Conservation (phyloP, 2,888 invertebrate species). For the Bimastos eiseni region DNA sequence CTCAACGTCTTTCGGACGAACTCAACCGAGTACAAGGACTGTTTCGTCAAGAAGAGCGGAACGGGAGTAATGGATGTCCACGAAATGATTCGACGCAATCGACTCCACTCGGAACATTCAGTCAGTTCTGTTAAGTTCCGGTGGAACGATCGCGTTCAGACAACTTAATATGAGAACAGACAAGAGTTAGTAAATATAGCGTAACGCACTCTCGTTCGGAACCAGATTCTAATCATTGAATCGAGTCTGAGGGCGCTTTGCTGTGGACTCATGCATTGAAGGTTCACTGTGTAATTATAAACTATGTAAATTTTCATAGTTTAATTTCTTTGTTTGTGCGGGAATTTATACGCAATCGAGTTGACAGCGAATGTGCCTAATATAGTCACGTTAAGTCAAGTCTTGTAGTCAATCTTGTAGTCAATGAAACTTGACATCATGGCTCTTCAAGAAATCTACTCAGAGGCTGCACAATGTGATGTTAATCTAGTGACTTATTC, state of each 20-base stretch:
- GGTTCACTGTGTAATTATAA: not conserved
- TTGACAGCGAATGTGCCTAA: no score
- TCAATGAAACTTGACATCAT: no score
- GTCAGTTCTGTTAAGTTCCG: not conserved
- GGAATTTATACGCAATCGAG: no score
- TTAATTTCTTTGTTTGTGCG: not conserved
- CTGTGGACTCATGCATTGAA: not conserved
- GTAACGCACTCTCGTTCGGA: not conserved
- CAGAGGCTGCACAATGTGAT: no score
- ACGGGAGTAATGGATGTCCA: not conserved
- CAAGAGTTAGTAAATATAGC: not conserved
- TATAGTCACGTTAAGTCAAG: no score
- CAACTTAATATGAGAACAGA: no score
- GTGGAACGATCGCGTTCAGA: not conserved
- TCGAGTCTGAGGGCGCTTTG: not conserved
- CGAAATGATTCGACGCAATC: conserved; percentile 3
- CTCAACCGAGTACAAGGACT: not conserved
- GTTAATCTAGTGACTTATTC: no score
- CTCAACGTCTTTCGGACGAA: not conserved
- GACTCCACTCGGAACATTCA: not conserved
- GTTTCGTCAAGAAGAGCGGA: not conserved
- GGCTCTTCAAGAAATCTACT: no score
- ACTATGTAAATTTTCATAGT: not conserved
- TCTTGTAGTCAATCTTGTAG: no score
- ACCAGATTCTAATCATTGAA: not conserved